Evolutionary conservation across 23 tunicate species (phyloP).

Genomic region (Styela clava): DNA sequence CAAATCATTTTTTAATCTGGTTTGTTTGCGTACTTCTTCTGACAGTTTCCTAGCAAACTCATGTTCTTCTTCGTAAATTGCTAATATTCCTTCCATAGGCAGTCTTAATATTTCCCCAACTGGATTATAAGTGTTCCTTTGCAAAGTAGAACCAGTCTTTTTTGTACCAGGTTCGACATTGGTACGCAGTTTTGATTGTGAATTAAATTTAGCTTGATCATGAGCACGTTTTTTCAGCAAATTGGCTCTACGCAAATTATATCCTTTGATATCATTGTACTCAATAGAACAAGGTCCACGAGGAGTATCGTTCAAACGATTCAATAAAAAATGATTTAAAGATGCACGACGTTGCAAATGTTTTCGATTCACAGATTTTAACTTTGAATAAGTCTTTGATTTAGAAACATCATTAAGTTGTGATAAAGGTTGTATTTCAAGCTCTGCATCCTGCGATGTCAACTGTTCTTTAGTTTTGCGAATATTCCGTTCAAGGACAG

Average conservation of each 20-base stretch:
- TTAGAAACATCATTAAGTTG: neutral
- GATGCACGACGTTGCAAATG: neutral
- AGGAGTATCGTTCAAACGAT: neutral
- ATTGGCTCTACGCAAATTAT: neutral
- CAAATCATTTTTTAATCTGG: neutral
- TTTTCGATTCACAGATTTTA: neutral
- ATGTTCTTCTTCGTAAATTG: neutral
- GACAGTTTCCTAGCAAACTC: neutral
- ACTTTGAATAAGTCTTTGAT: neutral
- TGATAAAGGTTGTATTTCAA: neutral
- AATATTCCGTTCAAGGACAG: neutral
- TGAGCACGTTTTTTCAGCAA: neutral
- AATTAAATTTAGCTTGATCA: neutral
- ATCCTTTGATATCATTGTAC: neutral
- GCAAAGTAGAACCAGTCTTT: neutral
- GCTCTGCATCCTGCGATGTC: neutral
- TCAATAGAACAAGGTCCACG: neutral
- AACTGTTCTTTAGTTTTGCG: neutral
- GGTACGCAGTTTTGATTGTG: neutral
- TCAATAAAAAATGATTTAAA: no score
- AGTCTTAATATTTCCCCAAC: neutral
- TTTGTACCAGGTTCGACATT: neutral
- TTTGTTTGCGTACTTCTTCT: neutral
- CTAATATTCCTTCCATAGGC: slow-evolving; percentile 5
- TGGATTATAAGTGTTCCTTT: no score